These are phyloP conservation scores for Rhopilema esculentum DNA, from an alignment of 30 jellyfish, hydroid and myxozoan genomes.

Conservation along the genomic window DNA sequence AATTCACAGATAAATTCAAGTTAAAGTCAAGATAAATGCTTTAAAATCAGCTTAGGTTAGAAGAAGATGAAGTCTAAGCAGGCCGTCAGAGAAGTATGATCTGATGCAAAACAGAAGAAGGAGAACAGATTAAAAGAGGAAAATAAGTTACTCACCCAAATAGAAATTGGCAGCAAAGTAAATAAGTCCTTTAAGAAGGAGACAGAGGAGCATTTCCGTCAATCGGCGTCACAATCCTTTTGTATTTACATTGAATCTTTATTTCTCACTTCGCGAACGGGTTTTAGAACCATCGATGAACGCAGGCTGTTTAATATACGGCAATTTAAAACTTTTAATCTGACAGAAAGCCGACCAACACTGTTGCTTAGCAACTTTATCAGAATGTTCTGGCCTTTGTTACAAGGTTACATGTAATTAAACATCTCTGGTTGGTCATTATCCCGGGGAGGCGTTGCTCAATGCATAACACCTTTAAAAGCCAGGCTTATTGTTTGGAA, in stretches of 20 bases:
- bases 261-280: neutral
- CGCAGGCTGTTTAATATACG: neutral
- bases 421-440: neutral
- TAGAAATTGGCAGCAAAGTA: neutral
- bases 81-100: neutral
- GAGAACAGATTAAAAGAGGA: neutral
- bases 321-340: neutral
- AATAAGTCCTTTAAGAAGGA: neutral
- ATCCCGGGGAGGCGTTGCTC: neutral
- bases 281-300: neutral
- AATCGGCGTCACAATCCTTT: neutral
- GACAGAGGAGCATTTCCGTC: neutral
- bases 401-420: neutral
- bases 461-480: neutral
- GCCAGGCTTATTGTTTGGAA: neutral
- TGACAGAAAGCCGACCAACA: neutral
- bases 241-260: neutral
- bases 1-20: no score
- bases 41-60: no score
- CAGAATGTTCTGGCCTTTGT: neutral
- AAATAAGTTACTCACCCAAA: neutral
- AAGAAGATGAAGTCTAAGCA: no score
- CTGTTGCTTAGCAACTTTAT: neutral
- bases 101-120: neutral
- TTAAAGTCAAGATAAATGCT: no score